Percentiles rank a stretch among this genome's conserved stretches.
These are phyloP conservation scores for Symphodus melops DNA, from an alignment of 2,113 vertebrate genomes.

Conservation along the genomic window DNA sequence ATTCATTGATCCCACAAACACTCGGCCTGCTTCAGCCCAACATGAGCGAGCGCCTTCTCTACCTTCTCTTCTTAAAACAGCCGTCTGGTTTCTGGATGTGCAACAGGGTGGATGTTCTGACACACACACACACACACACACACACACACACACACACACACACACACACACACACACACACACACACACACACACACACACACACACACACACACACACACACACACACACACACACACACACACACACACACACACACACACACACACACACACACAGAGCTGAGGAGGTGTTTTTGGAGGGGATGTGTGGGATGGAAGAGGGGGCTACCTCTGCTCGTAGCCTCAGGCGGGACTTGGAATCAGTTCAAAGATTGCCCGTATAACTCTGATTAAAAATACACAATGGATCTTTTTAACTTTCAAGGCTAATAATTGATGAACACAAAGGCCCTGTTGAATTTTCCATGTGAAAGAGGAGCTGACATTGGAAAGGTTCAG, in stretches of 20 bases:
- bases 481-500: constrained; percentile 73
- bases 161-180: too few species aligned
- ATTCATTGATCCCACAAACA: neutral
- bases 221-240: too few species aligned
- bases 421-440: constrained; percentile 73
- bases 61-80: constrained; percentile 7
- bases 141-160: too few species aligned
- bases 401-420: constrained; percentile 74
- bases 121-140: too few species aligned
- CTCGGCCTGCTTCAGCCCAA: neutral
- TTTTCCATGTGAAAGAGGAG: constrained; percentile 71
- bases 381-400: constrained; percentile 69
- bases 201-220: neutral
- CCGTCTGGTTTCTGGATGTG: neutral
- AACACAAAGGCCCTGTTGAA: constrained; percentile 76
- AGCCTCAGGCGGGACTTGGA: constrained; percentile 52
- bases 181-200: too few species aligned
- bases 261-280: too few species aligned
- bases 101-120: constrained; percentile 8
- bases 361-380: constrained; percentile 67
- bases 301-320: constrained; percentile 22
- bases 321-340: constrained; percentile 37
- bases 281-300: constrained; percentile 18
- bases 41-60: constrained; percentile 3
- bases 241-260: too few species aligned